phyloP scores from a whole-genome alignment of 2,797 vertebrate genomes.

The Novumbra hubbsi region DNA sequence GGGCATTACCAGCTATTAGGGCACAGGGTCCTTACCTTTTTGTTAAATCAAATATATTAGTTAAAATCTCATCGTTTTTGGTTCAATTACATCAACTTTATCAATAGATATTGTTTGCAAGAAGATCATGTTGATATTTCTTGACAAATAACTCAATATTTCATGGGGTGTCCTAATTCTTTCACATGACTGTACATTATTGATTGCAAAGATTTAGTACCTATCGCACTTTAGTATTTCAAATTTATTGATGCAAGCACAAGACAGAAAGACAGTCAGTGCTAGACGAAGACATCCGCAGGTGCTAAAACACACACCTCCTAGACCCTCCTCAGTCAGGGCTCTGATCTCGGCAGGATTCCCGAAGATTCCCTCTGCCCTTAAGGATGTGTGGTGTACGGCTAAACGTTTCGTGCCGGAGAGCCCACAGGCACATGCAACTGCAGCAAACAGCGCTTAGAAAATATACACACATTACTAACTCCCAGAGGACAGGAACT shows the following conservation, averaged over 20 bases:
- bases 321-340: neutral
- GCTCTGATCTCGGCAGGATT: neutral
- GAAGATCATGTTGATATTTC: no score
- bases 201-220: no score
- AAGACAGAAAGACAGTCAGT: neutral
- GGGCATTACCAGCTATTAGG: no score
- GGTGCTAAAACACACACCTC: neutral
- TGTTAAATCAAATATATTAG: no score
- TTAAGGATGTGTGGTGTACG: neutral
- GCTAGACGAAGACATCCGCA: neutral
- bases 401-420: neutral
- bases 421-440: conserved; percentile 5
- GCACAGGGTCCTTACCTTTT: no score
- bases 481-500: conserved; percentile 7
- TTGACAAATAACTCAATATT: no score
- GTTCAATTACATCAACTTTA: no score
- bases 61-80: no score
- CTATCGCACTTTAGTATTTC: no score
- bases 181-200: no score
- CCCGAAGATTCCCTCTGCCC: neutral
- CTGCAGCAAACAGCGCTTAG: conserved; percentile 8
- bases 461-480: conserved; percentile 2
- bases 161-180: no score
- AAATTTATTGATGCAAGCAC: neutral
- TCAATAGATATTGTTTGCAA: no score